A percentile compares a stretch with the other conserved stretches of the same genome.
phyloP scores from a whole-genome alignment of 2,113 vertebrate species.

The Microtus pennsylvanicus region DNA sequence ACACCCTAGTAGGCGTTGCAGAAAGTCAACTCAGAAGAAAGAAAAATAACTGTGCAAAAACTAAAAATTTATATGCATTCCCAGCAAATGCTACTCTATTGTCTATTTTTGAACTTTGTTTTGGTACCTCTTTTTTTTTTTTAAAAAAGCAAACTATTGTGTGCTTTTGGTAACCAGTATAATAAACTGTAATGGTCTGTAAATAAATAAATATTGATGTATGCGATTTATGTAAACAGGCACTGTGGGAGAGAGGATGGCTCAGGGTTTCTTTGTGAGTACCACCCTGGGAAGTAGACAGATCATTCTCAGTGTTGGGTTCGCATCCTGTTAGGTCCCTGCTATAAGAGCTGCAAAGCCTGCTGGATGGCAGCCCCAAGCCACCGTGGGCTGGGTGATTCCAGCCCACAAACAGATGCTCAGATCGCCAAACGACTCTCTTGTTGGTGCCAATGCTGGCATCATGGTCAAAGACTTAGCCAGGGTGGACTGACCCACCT shows the following conservation, averaged over 20 bases:
- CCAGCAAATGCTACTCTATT: conserved; percentile 75
- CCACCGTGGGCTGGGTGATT: conserved; percentile 68
- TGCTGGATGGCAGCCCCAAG: conserved; percentile 42
- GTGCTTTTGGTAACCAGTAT: conserved; percentile 86
- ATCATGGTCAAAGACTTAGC: conserved; percentile 48
- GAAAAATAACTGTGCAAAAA: conserved; percentile 51
- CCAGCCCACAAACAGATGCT: conserved; percentile 61
- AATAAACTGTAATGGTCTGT: conserved; percentile 90
- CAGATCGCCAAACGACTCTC: neutral
- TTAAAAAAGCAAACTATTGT: conserved; percentile 82
- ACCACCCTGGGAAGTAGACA: conserved; percentile 15
- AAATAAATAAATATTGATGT: conserved; percentile 88
- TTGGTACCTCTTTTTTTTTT: conserved; percentile 75
- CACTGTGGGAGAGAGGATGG: conserved; percentile 69
- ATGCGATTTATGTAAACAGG: conserved; percentile 82
- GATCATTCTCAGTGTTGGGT: conserved; percentile 64
- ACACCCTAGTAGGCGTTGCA: conserved; percentile 69
- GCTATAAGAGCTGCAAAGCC: conserved; percentile 61
- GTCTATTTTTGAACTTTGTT: conserved; percentile 79
- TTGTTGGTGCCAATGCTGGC: conserved; percentile 53
- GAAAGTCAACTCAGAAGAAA: conserved; percentile 61
- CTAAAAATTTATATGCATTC: conserved; percentile 67
- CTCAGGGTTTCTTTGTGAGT: conserved; percentile 55
- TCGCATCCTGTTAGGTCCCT: conserved; percentile 65
- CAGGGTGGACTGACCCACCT: neutral